phyloP scores from a whole-genome alignment of 2,797 vertebrate genomes.

The Taenioides sp. region DNA sequence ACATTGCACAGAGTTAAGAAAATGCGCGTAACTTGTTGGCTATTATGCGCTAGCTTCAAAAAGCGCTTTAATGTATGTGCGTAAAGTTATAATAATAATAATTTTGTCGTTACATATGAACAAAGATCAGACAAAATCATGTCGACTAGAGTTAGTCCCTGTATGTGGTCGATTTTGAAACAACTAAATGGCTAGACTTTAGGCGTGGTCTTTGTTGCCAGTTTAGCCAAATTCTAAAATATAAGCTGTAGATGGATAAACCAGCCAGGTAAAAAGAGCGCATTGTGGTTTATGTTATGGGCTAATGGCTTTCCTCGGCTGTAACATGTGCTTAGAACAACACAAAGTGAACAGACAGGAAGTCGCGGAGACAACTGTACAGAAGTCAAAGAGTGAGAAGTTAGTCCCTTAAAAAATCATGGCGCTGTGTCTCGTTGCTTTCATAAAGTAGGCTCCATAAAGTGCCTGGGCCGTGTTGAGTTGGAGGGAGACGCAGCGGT shows the following conservation, averaged over 20 bases:
- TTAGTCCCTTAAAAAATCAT: conserved; percentile 6
- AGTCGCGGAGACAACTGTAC: not conserved
- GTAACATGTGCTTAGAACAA: not conserved
- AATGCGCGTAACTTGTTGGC: no score
- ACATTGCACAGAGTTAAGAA: no score
- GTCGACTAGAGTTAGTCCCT: not conserved
- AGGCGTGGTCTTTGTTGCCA: not conserved
- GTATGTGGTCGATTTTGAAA: not conserved
- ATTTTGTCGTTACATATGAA: not conserved
- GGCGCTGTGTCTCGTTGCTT: not conserved
- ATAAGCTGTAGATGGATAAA: not conserved
- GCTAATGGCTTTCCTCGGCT: not conserved
- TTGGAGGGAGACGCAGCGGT: conserved; percentile 1
- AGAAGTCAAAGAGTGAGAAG: not conserved
- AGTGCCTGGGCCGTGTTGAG: not conserved
- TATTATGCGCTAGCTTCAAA: no score
- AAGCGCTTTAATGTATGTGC: no score
- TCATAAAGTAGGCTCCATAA: not conserved
- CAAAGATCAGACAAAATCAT: not conserved
- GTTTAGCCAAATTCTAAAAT: not conserved
- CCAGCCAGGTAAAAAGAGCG: no score
- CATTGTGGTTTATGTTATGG: not conserved
- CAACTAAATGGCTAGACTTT: not conserved
- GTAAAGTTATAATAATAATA: not conserved
- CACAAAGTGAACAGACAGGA: conserved; percentile 6